phyloP scores from a whole-genome alignment of 2,797 vertebrate genomes.

The Loris lydekkerianus region DNA sequence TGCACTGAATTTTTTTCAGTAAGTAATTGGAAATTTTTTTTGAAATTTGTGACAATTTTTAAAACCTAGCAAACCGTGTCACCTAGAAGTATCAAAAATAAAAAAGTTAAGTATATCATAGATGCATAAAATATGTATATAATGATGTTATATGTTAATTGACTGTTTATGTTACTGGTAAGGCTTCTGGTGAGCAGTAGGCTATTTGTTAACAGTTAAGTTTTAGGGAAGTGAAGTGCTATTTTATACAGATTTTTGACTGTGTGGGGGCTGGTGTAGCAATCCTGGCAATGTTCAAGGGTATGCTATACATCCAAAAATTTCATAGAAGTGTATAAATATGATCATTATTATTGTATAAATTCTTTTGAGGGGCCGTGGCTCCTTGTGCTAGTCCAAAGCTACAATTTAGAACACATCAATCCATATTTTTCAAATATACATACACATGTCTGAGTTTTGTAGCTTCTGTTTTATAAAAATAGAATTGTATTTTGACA shows the following conservation, averaged over 20 bases:
- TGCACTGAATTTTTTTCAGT: not conserved
- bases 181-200: not conserved
- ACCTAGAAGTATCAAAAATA: not conserved
- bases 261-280: not conserved
- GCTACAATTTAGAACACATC: not conserved
- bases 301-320: not conserved
- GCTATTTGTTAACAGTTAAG: too few species aligned
- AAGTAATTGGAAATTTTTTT: not conserved
- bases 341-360: not conserved
- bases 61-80: not conserved
- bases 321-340: conserved; percentile 38
- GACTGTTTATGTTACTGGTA: not conserved
- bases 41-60: not conserved
- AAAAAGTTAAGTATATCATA: not conserved
- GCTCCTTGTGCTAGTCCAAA: not conserved
- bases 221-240: not conserved
- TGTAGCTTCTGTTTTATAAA: conserved; percentile 39
- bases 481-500: conserved; percentile 3
- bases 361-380: not conserved
- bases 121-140: not conserved
- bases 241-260: not conserved
- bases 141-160: not conserved
- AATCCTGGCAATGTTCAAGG: not conserved
- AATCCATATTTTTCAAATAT: conserved; percentile 67
- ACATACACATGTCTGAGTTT: not conserved